phyloP scores from a whole-genome alignment of 1,140 invertebrate genomes.

The Polyergus mexicanus region DNA sequence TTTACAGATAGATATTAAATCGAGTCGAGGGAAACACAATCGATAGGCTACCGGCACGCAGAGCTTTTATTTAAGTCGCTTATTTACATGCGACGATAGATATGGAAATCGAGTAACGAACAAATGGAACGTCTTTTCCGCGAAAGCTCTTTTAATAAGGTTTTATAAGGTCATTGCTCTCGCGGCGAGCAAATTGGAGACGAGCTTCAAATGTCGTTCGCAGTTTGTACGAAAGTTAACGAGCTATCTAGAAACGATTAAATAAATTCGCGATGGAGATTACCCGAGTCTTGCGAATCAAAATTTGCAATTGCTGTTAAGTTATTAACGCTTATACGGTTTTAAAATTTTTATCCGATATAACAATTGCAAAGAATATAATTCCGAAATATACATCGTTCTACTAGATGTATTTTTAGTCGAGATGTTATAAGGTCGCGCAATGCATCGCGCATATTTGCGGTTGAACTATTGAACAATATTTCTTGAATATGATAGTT shows the following conservation, averaged over 20 bases:
- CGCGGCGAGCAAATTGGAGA: conserved; percentile 1
- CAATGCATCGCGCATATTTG: conserved; percentile 28
- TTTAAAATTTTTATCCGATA: conserved; percentile 7
- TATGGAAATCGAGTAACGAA: conserved; percentile 47
- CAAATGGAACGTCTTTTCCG: conserved; percentile 18
- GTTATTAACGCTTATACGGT: background rate
- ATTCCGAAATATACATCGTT: background rate
- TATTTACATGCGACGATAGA: conserved; percentile 55
- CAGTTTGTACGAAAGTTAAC: conserved; percentile 15
- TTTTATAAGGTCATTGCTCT: conserved; percentile 20
- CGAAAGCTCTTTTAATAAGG: background rate
- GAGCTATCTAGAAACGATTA: conserved; percentile 28
- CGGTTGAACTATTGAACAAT: conserved; percentile 33
- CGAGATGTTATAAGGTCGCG: background rate
- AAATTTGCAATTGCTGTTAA: background rate
- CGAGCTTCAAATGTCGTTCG: conserved; percentile 43
- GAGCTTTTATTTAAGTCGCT: conserved; percentile 32
- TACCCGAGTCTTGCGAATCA: background rate
- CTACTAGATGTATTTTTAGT: background rate
- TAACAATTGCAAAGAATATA: background rate
- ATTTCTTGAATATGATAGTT: conserved; percentile 39
- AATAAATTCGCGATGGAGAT: conserved; percentile 4
- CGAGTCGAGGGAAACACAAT: conserved; percentile 9
- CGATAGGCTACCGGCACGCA: background rate
- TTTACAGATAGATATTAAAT: conserved; percentile 18